A percentile compares a stretch with the other conserved stretches of the same genome.
These are phyloP conservation scores for Eretmocerus hayati DNA, from an alignment of 2,888 invertebrate genomes.

Conservation along the genomic window DNA sequence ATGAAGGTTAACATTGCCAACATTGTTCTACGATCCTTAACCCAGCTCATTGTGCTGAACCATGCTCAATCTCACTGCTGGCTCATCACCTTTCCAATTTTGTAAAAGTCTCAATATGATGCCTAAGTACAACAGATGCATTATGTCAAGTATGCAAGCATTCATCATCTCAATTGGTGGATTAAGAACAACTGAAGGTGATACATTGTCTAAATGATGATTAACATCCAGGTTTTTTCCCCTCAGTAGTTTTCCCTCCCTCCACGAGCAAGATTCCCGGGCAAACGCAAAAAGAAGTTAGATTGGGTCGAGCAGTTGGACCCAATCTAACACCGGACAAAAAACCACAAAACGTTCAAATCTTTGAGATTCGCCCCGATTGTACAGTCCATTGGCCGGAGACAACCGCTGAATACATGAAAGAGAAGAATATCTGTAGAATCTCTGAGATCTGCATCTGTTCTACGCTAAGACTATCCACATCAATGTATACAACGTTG, in stretches of 20 bases:
- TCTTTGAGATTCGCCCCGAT: too few relatives aligned
- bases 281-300: too few relatives aligned
- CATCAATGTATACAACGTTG: background rate
- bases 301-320: too few relatives aligned
- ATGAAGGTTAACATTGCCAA: too few relatives aligned
- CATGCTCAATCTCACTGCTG: background rate
- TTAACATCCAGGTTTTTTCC: too few relatives aligned
- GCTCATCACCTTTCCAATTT: slow-evolving; percentile 1
- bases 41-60: background rate
- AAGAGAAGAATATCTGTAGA: too few relatives aligned
- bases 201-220: background rate
- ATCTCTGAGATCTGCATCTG: background rate
- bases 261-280: too few relatives aligned
- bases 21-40: background rate
- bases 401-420: too few relatives aligned
- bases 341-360: too few relatives aligned
- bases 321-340: too few relatives aligned
- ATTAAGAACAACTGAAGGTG: background rate
- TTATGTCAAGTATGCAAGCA: background rate
- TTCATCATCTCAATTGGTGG: background rate
- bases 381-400: too few relatives aligned
- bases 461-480: background rate
- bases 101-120: slow-evolving; percentile 2
- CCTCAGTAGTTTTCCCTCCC: too few relatives aligned
- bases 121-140: slow-evolving; percentile 4